Evolutionary conservation across 1,140 invertebrate genomes (phyloP).

Genomic region (Drosophila lowei): DNA sequence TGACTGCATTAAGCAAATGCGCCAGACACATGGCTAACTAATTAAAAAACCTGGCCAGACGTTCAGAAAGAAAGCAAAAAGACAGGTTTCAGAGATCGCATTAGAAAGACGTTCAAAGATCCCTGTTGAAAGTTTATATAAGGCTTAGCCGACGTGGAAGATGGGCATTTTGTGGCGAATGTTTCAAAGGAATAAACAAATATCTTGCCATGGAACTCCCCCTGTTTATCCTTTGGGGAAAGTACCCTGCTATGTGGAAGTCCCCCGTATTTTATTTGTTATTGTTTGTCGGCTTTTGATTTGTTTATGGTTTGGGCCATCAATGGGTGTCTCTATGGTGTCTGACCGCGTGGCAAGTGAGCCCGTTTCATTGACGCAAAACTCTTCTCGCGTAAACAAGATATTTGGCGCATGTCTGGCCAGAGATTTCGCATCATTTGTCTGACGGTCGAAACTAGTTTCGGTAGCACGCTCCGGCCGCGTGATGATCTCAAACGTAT

Average conservation of each 20-base stretch:
- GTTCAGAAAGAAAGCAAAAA: constrained; percentile 9
- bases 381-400: constrained; percentile 30
- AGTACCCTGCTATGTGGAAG: neutral
- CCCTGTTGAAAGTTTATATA: too few relatives aligned
- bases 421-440: constrained; percentile 32
- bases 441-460: constrained; percentile 42
- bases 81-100: constrained; percentile 4
- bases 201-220: too few relatives aligned
- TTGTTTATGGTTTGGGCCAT: constrained; percentile 24
- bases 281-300: constrained; percentile 31
- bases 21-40: constrained; percentile 43
- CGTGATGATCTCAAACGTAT: constrained; percentile 17
- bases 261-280: constrained; percentile 11
- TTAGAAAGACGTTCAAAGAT: too few relatives aligned
- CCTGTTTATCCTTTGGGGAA: constrained; percentile 3
- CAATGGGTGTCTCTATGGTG: neutral
- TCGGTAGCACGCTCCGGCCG: constrained; percentile 21
- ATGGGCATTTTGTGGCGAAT: too few relatives aligned
- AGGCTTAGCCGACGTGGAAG: too few relatives aligned
- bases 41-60: constrained; percentile 36
- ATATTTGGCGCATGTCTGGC: constrained; percentile 50
- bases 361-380: constrained; percentile 30
- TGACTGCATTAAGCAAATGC: constrained; percentile 58
- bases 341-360: constrained; percentile 24
- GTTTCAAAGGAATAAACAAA: too few relatives aligned